Conservation (phyloP, 2,888 invertebrate genomes). For the Ectobius pallidus region DNA sequence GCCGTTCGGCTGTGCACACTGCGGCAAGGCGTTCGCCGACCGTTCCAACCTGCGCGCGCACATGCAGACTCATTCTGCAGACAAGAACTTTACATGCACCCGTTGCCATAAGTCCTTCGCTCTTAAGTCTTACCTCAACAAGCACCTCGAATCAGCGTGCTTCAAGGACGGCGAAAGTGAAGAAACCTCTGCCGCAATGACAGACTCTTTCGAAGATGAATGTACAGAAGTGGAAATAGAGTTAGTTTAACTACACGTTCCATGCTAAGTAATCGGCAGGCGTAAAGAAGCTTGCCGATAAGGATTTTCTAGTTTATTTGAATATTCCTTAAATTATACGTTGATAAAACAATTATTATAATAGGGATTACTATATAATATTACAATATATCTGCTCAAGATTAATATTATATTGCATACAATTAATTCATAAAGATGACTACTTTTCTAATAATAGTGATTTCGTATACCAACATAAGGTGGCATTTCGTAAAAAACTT, state of each 20-base stretch:
- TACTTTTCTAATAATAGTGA: slow-evolving; percentile 33
- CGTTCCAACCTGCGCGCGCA: slow-evolving; percentile 92
- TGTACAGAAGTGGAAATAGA: slow-evolving; percentile 32
- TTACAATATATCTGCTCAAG: slow-evolving; percentile 32
- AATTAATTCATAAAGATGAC: slow-evolving; percentile 26
- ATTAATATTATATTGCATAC: slow-evolving; percentile 31
- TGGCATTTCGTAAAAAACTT: slow-evolving; percentile 27
- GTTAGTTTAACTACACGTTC: slow-evolving; percentile 19
- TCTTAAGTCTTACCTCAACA: slow-evolving; percentile 93
- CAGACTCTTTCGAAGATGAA: slow-evolving; percentile 14
- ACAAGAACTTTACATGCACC: slow-evolving; percentile 87
- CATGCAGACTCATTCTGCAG: slow-evolving; percentile 92
- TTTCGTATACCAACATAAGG: slow-evolving; percentile 27
- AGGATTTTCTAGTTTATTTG: not conserved
- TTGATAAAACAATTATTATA: not conserved
- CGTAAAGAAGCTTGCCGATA: not conserved
- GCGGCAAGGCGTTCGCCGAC: slow-evolving; percentile 95
- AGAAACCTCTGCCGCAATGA: slow-evolving; percentile 27
- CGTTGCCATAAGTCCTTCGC: slow-evolving; percentile 92
- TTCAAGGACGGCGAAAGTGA: slow-evolving; percentile 65
- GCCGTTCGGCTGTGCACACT: slow-evolving; percentile 91
- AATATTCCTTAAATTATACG: not conserved
- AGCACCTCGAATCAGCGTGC: slow-evolving; percentile 93
- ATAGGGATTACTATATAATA: not conserved
- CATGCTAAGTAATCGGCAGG: not conserved